These are phyloP conservation scores for Acanthococcus lagerstroemiae DNA, from an alignment of 2,888 invertebrate species.

Conservation along the genomic window DNA sequence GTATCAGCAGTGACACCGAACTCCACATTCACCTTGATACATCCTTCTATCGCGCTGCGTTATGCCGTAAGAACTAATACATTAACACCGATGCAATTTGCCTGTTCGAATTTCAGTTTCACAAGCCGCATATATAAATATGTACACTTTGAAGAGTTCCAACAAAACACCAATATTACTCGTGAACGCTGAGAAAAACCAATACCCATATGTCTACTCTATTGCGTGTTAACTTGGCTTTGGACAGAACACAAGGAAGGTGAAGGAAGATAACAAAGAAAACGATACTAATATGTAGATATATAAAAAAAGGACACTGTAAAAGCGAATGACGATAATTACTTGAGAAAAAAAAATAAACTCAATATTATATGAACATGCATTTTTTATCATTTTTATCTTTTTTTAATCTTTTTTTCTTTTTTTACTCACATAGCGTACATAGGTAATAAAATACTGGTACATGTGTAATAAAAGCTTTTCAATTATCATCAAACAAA, in stretches of 20 bases:
- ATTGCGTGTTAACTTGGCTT: constrained; percentile 1
- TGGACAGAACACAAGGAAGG: constrained; percentile 1
- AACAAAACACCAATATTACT: no score
- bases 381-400: constrained; percentile 22
- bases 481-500: constrained; percentile 29
- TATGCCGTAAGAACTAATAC: no score
- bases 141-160: no score
- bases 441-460: constrained; percentile 31
- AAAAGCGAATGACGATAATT: constrained; percentile 27
- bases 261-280: constrained; percentile 3
- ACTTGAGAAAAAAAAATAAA: constrained; percentile 25
- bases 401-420: constrained; percentile 15
- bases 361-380: constrained; percentile 28
- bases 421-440: constrained; percentile 28
- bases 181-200: no score
- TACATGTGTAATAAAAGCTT: constrained; percentile 30
- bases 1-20: no score
- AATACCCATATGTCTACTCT: no score
- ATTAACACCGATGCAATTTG: no score
- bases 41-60: no score
- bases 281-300: neutral
- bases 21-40: no score
- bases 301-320: constrained; percentile 10
- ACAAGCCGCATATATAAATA: no score
- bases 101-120: no score